A percentile compares a stretch with the other conserved stretches of the same genome.
These are phyloP conservation scores for Butorides virescens DNA, from an alignment of 2,113 vertebrate species.

Conservation along the genomic window DNA sequence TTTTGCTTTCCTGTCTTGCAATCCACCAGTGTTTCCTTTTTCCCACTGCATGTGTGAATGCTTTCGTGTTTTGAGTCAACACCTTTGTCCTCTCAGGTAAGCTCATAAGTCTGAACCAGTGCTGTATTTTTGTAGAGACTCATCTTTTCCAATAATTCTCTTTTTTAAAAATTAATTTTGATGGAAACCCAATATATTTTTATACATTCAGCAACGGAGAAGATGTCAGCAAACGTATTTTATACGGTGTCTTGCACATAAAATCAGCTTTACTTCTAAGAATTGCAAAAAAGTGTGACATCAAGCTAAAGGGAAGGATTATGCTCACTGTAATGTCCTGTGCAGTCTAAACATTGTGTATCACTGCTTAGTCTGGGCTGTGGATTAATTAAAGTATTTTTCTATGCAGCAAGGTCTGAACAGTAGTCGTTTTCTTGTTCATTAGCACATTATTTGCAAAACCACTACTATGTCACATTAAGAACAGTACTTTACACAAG, in stretches of 20 bases:
- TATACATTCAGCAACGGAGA: constrained; percentile 12
- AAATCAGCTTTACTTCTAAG: neutral
- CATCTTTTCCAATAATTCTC: constrained; percentile 5
- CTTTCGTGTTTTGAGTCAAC: constrained; percentile 6
- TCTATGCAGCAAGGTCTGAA: constrained; percentile 41
- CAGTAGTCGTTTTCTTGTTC: neutral
- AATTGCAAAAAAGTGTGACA: neutral
- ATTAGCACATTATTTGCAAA: neutral
- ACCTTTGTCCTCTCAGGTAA: constrained; percentile 15
- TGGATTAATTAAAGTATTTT: constrained; percentile 68
- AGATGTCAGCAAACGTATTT: constrained; percentile 39
- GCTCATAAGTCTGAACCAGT: neutral
- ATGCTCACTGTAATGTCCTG: neutral
- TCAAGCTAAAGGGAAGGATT: constrained; percentile 23
- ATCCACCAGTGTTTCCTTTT: neutral
- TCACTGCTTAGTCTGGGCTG: neutral
- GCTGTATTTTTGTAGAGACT: constrained; percentile 21
- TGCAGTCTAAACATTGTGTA: neutral
- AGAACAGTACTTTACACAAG: neutral
- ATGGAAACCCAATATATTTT: constrained; percentile 60
- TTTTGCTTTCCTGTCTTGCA: neutral
- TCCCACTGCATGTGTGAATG: neutral
- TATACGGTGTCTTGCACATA: constrained; percentile 5
- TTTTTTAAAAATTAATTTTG: constrained; percentile 43
- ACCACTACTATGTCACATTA: neutral